phyloP scores from a whole-genome alignment of 2,113 vertebrate genomes.

The Strix uralensis region DNA sequence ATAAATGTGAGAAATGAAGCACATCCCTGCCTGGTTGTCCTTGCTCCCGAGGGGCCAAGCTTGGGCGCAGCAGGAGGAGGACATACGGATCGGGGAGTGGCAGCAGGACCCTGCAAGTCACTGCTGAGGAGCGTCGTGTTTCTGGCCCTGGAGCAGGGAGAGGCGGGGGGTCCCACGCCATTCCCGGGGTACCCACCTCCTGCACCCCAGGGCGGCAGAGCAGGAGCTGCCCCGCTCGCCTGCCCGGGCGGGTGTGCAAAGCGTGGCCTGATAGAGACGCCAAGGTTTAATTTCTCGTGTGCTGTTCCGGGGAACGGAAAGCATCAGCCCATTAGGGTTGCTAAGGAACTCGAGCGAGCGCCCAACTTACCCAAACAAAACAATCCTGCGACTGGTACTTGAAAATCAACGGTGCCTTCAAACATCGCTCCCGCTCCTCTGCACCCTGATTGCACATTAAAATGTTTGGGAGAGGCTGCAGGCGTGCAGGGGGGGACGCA shows the following conservation, averaged over 20 bases:
- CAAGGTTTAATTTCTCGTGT: background rate
- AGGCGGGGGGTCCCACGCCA: accelerated
- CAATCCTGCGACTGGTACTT: background rate
- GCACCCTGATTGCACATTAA: background rate
- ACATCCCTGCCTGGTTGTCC: background rate
- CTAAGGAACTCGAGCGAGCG: background rate
- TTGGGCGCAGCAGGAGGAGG: background rate
- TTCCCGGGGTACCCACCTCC: accelerated
- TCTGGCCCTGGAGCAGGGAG: background rate
- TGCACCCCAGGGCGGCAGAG: background rate
- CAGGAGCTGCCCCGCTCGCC: background rate
- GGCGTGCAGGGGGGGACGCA: too few relatives aligned
- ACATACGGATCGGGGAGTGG: accelerated
- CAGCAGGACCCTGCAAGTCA: background rate
- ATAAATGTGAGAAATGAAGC: background rate
- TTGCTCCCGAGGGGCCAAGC: background rate
- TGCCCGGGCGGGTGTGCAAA: background rate
- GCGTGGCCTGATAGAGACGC: background rate
- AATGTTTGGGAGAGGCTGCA: background rate
- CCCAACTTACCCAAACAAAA: background rate
- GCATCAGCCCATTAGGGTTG: background rate
- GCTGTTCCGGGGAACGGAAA: background rate
- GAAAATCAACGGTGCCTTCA: background rate
- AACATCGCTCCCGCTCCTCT: background rate
- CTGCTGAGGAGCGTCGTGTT: background rate